A percentile compares a stretch with the other conserved stretches of the same genome.
Evolutionary conservation across 2,797 vertebrate species (phyloP).

Genomic region (Oreochromis grahami): DNA sequence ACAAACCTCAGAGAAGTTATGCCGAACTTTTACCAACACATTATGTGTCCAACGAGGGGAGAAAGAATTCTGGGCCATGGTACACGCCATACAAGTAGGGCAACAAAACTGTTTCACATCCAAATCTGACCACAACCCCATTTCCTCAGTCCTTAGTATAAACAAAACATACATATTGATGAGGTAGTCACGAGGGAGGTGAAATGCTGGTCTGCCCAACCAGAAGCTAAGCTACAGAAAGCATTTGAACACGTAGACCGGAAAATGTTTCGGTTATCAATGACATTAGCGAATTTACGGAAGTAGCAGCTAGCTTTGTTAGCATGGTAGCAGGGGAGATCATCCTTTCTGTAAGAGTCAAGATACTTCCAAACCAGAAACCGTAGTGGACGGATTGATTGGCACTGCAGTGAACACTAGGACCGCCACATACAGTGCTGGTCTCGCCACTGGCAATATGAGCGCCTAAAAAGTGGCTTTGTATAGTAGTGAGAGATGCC

Average conservation of each 20-base stretch:
- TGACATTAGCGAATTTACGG: no score
- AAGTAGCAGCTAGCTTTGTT: no score
- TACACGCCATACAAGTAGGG: neutral
- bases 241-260: neutral
- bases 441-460: no score
- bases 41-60: neutral
- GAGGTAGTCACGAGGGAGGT: neutral
- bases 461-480: no score
- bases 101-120: neutral
- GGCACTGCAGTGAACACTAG: no score
- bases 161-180: neutral
- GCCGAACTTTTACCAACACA: neutral
- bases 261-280: neutral
- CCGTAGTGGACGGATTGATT: no score
- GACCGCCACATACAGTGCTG: no score
- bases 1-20: neutral
- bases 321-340: no score
- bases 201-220: neutral
- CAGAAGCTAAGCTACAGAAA: neutral
- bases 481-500: no score
- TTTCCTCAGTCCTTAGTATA: neutral
- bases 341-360: no score
- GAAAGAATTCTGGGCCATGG: neutral
- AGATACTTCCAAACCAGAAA: no score
- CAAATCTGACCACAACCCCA: neutral